Conservation (phyloP, 2,888 invertebrate species). For the Megamerina dolium region DNA sequence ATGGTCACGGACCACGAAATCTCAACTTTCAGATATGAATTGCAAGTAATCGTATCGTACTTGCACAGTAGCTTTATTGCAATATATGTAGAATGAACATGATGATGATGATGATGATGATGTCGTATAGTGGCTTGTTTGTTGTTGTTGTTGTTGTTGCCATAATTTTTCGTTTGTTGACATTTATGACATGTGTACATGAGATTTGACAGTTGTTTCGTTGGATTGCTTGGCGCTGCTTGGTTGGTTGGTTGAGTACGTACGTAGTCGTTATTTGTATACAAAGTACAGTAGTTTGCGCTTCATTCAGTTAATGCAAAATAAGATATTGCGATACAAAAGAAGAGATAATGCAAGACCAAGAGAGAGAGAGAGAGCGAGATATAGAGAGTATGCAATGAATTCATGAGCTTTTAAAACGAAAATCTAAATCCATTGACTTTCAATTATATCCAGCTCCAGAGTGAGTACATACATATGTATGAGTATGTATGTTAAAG, state of each 20-base stretch:
- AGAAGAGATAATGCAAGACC: constrained; percentile 26
- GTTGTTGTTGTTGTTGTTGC: constrained; percentile 19
- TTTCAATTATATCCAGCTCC: constrained; percentile 7
- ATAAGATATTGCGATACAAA: constrained; percentile 13
- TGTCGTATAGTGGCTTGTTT: not conserved
- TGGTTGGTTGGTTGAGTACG: too few species aligned
- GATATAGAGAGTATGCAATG: not conserved
- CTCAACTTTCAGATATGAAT: constrained; percentile 22
- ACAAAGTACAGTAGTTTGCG: too few species aligned
- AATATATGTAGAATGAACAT: not conserved
- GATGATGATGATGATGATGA: not conserved
- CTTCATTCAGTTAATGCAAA: too few species aligned
- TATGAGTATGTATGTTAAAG: too few species aligned
- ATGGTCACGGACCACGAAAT: constrained; percentile 45
- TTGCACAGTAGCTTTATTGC: constrained; percentile 2
- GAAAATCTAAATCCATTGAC: not conserved
- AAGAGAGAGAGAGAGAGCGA: not conserved
- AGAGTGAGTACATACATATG: too few species aligned
- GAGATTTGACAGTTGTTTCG: constrained; percentile 30
- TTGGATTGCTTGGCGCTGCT: too few species aligned
- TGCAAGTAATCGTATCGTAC: too few species aligned
- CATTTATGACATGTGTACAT: constrained; percentile 41
- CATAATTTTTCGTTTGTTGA: constrained; percentile 39
- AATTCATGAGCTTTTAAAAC: not conserved
- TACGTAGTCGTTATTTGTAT: too few species aligned